A percentile compares a stretch with the other conserved stretches of the same genome.
Conservation (phyloP, 1,140 invertebrate species). For the Choristoneura fumiferana region DNA sequence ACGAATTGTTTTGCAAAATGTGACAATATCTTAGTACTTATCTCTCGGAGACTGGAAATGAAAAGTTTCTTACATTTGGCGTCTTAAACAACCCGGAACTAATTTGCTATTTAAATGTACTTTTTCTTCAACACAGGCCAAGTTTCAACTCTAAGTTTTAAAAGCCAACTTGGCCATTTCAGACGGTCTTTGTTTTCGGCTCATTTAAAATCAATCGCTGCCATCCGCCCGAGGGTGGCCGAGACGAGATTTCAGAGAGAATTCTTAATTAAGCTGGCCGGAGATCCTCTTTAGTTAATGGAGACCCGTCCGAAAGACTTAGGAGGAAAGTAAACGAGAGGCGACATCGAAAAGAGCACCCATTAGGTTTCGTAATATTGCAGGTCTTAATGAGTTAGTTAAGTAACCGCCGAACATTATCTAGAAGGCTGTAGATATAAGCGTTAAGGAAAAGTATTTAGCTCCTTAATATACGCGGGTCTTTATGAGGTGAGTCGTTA, state of each 20-base stretch:
- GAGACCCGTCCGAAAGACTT: constrained; percentile 54
- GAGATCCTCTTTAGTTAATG: constrained; percentile 70
- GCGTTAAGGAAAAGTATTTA: not conserved
- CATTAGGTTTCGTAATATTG: constrained; percentile 28
- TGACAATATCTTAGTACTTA: constrained; percentile 33
- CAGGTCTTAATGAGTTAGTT: constrained; percentile 7
- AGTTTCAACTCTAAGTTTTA: constrained; percentile 49
- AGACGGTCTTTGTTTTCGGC: constrained; percentile 50
- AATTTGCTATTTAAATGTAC: constrained; percentile 35
- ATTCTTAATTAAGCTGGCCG: constrained; percentile 71
- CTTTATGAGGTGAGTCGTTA: constrained; percentile 13
- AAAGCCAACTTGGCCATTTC: constrained; percentile 42
- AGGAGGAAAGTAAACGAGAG: constrained; percentile 55
- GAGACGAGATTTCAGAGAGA: constrained; percentile 67
- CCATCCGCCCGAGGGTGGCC: constrained; percentile 53
- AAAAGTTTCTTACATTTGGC: constrained; percentile 31
- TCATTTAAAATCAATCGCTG: constrained; percentile 75
- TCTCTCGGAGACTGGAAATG: constrained; percentile 28
- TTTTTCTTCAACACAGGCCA: constrained; percentile 20
- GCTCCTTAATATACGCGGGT: constrained; percentile 1
- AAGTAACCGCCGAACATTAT: constrained; percentile 3
- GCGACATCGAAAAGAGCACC: constrained; percentile 41
- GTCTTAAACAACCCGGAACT: constrained; percentile 43
- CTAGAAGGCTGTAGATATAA: not conserved
- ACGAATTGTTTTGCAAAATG: constrained; percentile 22